phyloP scores from a whole-genome alignment of 2,113 vertebrate species.

The Gobius niger region DNA sequence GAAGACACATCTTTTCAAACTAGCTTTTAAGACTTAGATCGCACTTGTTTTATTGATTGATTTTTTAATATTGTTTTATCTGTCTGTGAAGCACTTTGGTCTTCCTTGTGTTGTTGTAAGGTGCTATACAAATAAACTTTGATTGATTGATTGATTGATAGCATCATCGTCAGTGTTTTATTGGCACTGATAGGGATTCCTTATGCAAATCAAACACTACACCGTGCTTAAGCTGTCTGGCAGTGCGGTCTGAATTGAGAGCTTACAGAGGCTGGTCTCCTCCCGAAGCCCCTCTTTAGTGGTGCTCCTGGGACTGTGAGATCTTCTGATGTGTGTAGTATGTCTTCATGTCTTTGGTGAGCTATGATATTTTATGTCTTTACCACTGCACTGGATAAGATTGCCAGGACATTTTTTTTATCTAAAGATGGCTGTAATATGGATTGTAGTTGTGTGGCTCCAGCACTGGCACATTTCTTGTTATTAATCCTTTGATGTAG shows the following conservation, averaged over 20 bases:
- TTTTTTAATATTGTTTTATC: too few relatives aligned
- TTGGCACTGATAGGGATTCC: slow-evolving; percentile 1
- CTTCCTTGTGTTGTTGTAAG: too few relatives aligned
- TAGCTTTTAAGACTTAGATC: too few relatives aligned
- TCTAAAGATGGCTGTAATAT: slow-evolving; percentile 54
- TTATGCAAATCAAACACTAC: slow-evolving; percentile 25
- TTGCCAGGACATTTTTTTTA: slow-evolving; percentile 43
- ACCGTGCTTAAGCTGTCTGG: slow-evolving; percentile 16
- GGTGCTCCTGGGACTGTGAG: slow-evolving; percentile 25
- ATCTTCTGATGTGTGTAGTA: slow-evolving; percentile 36
- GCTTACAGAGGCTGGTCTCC: slow-evolving; percentile 24
- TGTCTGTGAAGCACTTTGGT: too few relatives aligned
- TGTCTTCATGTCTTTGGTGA: slow-evolving; percentile 38
- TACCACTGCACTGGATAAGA: slow-evolving; percentile 43
- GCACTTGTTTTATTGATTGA: too few relatives aligned
- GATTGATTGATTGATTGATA: too few relatives aligned
- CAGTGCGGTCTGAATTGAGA: slow-evolving; percentile 31
- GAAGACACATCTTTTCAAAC: too few relatives aligned
- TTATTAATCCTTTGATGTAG: slow-evolving; percentile 50
- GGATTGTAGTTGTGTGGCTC: slow-evolving; percentile 53
- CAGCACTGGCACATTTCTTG: slow-evolving; percentile 37
- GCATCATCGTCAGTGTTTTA: not conserved
- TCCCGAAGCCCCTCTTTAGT: slow-evolving; percentile 29
- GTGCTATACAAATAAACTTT: too few relatives aligned
- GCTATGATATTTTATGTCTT: slow-evolving; percentile 41